A percentile compares a stretch with the other conserved stretches of the same genome.
Evolutionary conservation across 2,888 invertebrate species (phyloP).

Genomic region (Tribolium freemani): DNA sequence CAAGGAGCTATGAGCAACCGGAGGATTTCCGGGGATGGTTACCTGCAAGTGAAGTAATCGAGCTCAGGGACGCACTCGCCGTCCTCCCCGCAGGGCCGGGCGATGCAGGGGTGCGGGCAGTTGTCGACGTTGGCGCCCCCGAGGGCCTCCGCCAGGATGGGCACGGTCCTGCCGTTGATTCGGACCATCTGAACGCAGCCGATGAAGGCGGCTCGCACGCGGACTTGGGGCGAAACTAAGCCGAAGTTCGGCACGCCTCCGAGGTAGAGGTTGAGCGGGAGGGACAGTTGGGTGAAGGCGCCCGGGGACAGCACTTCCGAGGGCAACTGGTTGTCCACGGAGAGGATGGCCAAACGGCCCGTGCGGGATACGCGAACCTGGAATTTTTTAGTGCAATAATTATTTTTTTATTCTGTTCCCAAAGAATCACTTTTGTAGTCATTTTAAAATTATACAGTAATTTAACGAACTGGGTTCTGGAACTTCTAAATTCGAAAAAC

Average conservation of each 20-base stretch:
- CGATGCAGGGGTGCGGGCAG: slow-evolving; percentile 87
- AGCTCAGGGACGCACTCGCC: slow-evolving; percentile 74
- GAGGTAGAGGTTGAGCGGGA: slow-evolving; percentile 88
- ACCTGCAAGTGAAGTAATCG: slow-evolving; percentile 73
- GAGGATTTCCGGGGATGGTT: slow-evolving; percentile 1
- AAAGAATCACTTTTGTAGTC: too few species aligned
- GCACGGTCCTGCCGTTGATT: slow-evolving; percentile 84
- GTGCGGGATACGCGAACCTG: slow-evolving; percentile 77
- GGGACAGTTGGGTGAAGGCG: slow-evolving; percentile 84
- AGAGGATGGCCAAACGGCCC: slow-evolving; percentile 85
- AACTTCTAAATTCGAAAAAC: too few species aligned
- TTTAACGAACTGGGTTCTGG: too few species aligned
- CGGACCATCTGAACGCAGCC: slow-evolving; percentile 94
- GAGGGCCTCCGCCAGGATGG: slow-evolving; percentile 88
- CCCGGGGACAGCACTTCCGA: slow-evolving; percentile 80
- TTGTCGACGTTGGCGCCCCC: slow-evolving; percentile 89
- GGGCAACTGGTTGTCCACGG: slow-evolving; percentile 76
- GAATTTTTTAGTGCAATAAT: background rate
- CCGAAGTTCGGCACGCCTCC: slow-evolving; percentile 90
- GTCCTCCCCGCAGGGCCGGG: slow-evolving; percentile 77
- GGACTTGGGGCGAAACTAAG: slow-evolving; percentile 80
- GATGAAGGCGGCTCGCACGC: slow-evolving; percentile 83
- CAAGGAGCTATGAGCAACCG: background rate
- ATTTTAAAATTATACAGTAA: too few species aligned
- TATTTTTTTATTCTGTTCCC: too few species aligned